These are phyloP conservation scores for Heliconius erato DNA, from an alignment of 2,888 invertebrate genomes.

Conservation along the genomic window DNA sequence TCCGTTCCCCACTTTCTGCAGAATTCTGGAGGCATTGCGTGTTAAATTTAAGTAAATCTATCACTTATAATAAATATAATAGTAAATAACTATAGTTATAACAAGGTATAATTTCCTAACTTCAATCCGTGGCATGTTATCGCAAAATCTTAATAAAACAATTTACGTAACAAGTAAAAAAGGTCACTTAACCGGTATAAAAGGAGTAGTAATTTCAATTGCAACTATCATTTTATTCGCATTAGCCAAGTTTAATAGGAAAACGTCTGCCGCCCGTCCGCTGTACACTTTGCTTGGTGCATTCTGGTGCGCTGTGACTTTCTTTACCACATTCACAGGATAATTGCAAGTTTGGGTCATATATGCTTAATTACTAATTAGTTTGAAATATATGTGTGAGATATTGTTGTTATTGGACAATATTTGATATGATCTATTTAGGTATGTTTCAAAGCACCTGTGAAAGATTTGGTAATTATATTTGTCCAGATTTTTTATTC, in stretches of 20 bases:
- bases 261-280: conserved; percentile 59
- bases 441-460: no score
- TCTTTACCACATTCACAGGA: neutral
- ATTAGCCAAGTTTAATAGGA: conserved; percentile 73
- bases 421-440: no score
- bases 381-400: no score
- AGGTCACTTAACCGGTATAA: conserved; percentile 68
- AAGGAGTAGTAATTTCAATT: conserved; percentile 73
- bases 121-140: conserved; percentile 22
- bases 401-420: no score
- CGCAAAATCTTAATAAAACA: conserved; percentile 54
- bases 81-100: neutral
- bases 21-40: no score
- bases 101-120: neutral
- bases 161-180: conserved; percentile 60
- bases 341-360: no score
- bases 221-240: conserved; percentile 75
- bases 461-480: no score
- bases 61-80: neutral
- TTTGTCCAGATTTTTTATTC: no score
- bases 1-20: no score
- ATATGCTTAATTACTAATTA: no score
- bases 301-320: conserved; percentile 24
- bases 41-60: neutral
- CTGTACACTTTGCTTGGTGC: conserved; percentile 15